Percentiles rank a stretch among this genome's conserved stretches.
These are phyloP conservation scores for Drosophila neocordata DNA, from an alignment of 1,140 invertebrate genomes.

Conservation along the genomic window DNA sequence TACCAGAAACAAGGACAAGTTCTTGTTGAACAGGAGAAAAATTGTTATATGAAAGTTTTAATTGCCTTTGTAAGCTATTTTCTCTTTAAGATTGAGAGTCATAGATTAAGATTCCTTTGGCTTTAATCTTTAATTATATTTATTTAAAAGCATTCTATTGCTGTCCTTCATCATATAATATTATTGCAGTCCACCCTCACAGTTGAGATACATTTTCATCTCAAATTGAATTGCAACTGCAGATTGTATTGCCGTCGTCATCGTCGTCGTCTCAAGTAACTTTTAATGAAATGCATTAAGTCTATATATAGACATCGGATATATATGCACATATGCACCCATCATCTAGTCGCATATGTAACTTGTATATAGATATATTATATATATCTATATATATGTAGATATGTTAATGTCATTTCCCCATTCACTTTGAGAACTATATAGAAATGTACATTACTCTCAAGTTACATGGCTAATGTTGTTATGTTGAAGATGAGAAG, in stretches of 20 bases:
- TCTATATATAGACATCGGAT: slow-evolving; percentile 35
- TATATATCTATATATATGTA: not conserved
- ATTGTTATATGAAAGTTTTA: no score
- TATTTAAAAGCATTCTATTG: not conserved
- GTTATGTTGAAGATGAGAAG: slow-evolving; percentile 25
- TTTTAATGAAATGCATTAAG: slow-evolving; percentile 76
- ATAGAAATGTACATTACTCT: slow-evolving; percentile 32
- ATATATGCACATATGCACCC: slow-evolving; percentile 13
- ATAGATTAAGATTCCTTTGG: no score
- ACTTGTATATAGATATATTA: no score
- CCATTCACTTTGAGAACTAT: slow-evolving; percentile 38
- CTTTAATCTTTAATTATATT: not conserved
- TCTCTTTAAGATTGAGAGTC: no score
- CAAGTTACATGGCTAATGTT: slow-evolving; percentile 62
- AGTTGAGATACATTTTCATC: slow-evolving; percentile 2
- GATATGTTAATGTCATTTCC: slow-evolving; percentile 42
- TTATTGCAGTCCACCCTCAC: slow-evolving; percentile 20
- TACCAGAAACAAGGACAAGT: not conserved
- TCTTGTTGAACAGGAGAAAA: no score
- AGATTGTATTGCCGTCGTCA: slow-evolving; percentile 24
- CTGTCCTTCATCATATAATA: slow-evolving; percentile 42
- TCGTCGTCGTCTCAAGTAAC: slow-evolving; percentile 39
- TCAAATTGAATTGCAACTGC: slow-evolving; percentile 28
- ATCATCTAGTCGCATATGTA: no score
- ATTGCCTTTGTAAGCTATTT: no score